Conservation (phyloP, 2,113 vertebrate genomes). For the Casuarius casuarius region DNA sequence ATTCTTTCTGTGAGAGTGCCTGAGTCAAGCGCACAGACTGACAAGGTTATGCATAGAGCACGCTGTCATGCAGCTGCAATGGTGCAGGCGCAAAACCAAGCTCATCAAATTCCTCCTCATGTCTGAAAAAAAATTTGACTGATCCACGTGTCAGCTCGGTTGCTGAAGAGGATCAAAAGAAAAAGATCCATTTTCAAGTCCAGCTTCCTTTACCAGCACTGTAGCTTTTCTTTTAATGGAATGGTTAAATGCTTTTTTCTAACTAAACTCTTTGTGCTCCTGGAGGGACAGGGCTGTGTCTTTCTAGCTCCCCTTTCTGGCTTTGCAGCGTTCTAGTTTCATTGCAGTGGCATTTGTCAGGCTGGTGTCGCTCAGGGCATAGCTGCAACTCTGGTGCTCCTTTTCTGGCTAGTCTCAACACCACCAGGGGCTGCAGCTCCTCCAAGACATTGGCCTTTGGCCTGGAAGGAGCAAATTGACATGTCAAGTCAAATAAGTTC, state of each 20-base stretch:
- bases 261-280: background rate
- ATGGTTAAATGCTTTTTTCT: background rate
- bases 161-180: background rate
- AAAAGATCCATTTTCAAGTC: background rate
- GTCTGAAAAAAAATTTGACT: background rate
- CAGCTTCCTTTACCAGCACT: background rate
- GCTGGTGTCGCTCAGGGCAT: background rate
- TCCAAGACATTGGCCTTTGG: background rate
- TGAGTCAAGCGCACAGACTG: background rate
- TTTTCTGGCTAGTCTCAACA: background rate
- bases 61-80: background rate
- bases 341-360: background rate
- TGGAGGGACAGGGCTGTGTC: background rate
- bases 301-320: background rate
- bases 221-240: background rate
- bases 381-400: background rate
- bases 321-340: background rate
- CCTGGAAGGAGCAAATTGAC: background rate
- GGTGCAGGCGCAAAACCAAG: background rate
- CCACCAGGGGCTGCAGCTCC: background rate
- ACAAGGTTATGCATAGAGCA: background rate
- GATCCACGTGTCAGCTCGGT: background rate
- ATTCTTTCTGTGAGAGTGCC: fast-evolving
- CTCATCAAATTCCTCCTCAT: fast-evolving
- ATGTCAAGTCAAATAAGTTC: conserved; percentile 36